These are phyloP conservation scores for Mareca penelope DNA, from an alignment of 2,797 vertebrate species.

Conservation along the genomic window DNA sequence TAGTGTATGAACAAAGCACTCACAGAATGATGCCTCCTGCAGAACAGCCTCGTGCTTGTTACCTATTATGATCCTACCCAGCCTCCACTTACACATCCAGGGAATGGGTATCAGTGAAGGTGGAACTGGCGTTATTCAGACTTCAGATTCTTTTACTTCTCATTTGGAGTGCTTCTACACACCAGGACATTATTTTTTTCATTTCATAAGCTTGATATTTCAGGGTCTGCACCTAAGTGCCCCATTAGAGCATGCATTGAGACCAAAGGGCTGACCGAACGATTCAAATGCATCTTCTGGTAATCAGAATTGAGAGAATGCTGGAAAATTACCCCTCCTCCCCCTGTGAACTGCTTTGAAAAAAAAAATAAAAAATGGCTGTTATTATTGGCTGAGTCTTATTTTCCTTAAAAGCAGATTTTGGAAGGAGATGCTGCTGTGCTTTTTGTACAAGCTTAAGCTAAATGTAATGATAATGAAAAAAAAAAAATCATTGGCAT, in stretches of 20 bases:
- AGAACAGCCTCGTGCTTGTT: background rate
- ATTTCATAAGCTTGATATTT: background rate
- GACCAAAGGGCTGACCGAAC: background rate
- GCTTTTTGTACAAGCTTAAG: background rate
- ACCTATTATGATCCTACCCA: background rate
- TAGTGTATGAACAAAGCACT: background rate
- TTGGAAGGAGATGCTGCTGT: background rate
- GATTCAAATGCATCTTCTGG: background rate
- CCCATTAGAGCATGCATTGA: background rate
- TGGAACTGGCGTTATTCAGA: background rate
- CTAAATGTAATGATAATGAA: background rate
- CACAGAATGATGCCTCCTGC: background rate
- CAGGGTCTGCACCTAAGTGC: background rate
- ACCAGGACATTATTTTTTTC: background rate
- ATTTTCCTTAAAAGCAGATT: constrained; percentile 21
- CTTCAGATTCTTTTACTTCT: background rate
- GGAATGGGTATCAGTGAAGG: background rate
- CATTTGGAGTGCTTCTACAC: background rate
- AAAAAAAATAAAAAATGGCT: background rate
- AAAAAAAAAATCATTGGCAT: background rate
- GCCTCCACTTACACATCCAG: background rate
- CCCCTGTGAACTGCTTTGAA: background rate
- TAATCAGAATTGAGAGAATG: background rate
- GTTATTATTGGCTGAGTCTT: background rate
- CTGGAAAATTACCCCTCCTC: background rate